Evolutionary conservation across 2,797 vertebrate species (phyloP).

Genomic region (Neosilurus hyrtlii): DNA sequence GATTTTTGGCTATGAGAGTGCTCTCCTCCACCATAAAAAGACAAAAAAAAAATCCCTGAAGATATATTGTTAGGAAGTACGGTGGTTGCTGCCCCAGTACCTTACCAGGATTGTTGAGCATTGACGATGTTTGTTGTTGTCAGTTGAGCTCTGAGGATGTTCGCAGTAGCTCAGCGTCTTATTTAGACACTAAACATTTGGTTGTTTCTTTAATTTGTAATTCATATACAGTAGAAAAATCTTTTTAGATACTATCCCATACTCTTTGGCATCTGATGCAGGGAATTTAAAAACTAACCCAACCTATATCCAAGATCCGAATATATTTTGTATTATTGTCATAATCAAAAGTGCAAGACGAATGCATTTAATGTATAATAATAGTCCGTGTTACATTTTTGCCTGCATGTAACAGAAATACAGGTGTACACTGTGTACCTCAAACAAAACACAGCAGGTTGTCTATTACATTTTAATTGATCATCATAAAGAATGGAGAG

Average conservation of each 20-base stretch:
- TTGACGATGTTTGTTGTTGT: too few species aligned
- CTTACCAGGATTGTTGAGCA: background rate
- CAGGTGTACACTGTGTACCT: conserved; percentile 62
- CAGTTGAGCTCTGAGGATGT: background rate
- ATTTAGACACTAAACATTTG: background rate
- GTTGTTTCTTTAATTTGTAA: background rate
- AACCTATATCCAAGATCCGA: background rate
- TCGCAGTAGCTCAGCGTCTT: background rate
- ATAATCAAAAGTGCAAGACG: background rate
- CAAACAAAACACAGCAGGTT: conserved; percentile 69
- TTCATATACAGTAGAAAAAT: background rate
- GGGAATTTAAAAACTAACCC: background rate
- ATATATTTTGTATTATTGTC: background rate
- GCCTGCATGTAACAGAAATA: conserved; percentile 52
- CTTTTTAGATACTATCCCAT: background rate
- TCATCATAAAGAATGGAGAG: conserved; percentile 75
- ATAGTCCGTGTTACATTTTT: conserved; percentile 1
- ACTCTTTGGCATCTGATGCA: background rate
- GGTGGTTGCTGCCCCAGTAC: background rate
- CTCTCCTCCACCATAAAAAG: background rate
- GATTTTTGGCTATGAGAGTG: background rate
- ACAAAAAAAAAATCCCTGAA: background rate
- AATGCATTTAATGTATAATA: conserved; percentile 2
- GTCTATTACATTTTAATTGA: conserved; percentile 78
- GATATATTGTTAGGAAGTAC: background rate